Conservation (phyloP, 2,113 vertebrate genomes). For the Buteo buteo region DNA sequence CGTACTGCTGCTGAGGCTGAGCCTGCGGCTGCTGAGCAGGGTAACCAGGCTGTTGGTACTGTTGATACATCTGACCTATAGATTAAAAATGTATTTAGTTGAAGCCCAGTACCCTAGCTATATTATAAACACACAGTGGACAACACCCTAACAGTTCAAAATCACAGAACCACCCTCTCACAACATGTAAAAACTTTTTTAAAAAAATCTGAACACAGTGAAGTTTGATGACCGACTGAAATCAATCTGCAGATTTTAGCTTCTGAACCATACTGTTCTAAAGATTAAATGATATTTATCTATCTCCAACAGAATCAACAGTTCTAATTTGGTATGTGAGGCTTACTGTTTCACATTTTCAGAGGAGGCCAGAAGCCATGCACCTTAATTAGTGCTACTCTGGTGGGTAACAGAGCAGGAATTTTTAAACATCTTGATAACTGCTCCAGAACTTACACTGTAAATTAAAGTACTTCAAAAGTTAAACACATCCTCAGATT, state of each 20-base stretch:
- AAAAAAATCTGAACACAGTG: not conserved
- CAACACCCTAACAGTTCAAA: not conserved
- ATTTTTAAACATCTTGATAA: not conserved
- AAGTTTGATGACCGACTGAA: not conserved
- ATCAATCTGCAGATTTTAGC: not conserved
- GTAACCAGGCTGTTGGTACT: slow-evolving; percentile 92
- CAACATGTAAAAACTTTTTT: not conserved
- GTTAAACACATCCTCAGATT: not conserved
- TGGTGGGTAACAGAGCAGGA: not conserved
- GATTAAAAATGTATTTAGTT: not conserved
- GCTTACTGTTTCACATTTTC: not conserved
- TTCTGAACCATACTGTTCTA: not conserved
- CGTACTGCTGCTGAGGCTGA: slow-evolving; percentile 85
- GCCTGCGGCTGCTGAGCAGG: slow-evolving; percentile 83
- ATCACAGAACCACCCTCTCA: not conserved
- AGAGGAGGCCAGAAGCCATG: not conserved
- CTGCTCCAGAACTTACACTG: not conserved
- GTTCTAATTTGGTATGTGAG: accelerated
- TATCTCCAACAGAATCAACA: not conserved
- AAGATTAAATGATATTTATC: not conserved
- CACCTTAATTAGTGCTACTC: not conserved
- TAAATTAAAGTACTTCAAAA: slow-evolving; percentile 6
- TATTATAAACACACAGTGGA: not conserved
- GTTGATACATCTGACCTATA: slow-evolving; percentile 93
- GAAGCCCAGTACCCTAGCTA: not conserved